A percentile compares a stretch with the other conserved stretches of the same genome.
phyloP scores from a whole-genome alignment of 53 echinoderm and acorn worm genomes.

The Echinarachnius parma region DNA sequence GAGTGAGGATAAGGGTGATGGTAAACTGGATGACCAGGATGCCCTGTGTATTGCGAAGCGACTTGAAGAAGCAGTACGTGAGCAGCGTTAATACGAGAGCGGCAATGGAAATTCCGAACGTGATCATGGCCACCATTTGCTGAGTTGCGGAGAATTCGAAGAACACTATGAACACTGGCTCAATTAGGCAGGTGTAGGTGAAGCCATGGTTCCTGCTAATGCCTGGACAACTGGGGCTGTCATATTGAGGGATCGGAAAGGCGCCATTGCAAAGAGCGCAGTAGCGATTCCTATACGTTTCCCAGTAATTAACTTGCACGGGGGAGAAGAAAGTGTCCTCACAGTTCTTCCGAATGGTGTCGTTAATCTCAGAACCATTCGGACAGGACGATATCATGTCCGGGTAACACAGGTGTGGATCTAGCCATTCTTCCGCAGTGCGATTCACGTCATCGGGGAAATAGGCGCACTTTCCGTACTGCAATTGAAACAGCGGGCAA shows the following conservation, averaged over 20 bases:
- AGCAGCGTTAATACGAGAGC: neutral
- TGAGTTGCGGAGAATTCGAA: conserved; percentile 4
- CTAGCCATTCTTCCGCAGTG: neutral
- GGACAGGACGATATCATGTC: neutral
- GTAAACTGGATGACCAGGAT: conserved; percentile 25
- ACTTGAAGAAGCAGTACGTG: conserved; percentile 14
- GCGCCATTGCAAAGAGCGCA: neutral
- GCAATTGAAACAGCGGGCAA: neutral
- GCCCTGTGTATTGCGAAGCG: conserved; percentile 10
- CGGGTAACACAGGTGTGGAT: neutral
- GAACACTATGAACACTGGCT: neutral
- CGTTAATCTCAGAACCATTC: neutral
- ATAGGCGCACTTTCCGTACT: neutral
- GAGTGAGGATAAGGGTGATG: neutral
- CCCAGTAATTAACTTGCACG: neutral
- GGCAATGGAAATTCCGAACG: conserved; percentile 14
- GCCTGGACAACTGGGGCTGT: neutral
- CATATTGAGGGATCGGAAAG: neutral
- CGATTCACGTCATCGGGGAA: neutral
- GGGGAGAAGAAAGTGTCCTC: neutral
- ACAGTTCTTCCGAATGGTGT: neutral
- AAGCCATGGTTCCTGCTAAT: neutral
- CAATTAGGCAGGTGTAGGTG: neutral
- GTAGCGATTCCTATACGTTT: neutral
- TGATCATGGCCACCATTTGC: neutral